Percentiles rank a stretch among this genome's conserved stretches.
Conservation (phyloP, 2,797 vertebrate genomes). For the Anisognathus igniventris region DNA sequence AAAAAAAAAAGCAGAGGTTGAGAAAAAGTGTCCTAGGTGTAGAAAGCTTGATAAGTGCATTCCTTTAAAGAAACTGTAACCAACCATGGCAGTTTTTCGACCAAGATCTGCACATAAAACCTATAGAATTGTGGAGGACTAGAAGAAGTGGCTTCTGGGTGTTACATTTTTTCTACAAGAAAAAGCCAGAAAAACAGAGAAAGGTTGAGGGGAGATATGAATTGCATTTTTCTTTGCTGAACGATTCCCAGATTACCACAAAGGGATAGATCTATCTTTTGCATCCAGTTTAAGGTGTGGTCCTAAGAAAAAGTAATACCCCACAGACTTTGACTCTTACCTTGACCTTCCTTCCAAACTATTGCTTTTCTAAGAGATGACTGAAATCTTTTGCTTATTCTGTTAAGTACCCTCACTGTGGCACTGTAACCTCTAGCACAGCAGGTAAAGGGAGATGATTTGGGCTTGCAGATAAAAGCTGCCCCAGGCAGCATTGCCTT, state of each 20-base stretch:
- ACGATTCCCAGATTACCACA: not conserved
- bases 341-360: not conserved
- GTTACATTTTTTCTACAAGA: not conserved
- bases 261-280: not conserved
- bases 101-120: slow-evolving; percentile 11
- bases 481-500: not conserved
- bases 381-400: not conserved
- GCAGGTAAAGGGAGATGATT: not conserved
- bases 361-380: not conserved
- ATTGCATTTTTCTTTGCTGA: not conserved
- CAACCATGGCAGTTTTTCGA: slow-evolving; percentile 36
- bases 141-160: slow-evolving; percentile 1
- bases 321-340: not conserved
- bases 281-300: not conserved
- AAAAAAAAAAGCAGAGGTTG: not conserved
- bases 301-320: not conserved
- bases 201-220: not conserved
- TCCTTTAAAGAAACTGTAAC: slow-evolving; percentile 50
- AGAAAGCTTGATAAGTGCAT: slow-evolving; percentile 56
- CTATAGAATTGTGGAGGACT: not conserved
- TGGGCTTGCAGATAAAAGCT: not conserved
- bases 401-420: not conserved
- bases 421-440: not conserved
- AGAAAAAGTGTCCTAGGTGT: slow-evolving; percentile 49
- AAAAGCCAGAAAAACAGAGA: not conserved